Conservation (phyloP, 2,797 vertebrate species). For the Okamejei kenojei region DNA sequence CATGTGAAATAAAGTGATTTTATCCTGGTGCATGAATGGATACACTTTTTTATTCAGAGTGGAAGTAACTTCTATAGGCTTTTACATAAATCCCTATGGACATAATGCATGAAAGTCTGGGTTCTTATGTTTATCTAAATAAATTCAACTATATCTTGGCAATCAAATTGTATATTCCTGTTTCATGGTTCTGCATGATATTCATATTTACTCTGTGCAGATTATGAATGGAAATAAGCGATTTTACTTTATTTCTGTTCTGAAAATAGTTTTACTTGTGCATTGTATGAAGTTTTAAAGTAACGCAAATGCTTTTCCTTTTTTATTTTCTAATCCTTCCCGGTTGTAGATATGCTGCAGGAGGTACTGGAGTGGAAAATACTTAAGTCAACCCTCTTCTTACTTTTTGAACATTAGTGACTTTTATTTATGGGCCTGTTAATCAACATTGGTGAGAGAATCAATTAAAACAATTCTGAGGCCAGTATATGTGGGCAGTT, state of each 20-base stretch:
- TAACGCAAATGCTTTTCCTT: too few relatives aligned
- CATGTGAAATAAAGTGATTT: neutral
- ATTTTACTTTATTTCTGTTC: neutral
- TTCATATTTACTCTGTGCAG: neutral
- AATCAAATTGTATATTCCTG: neutral
- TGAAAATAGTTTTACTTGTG: neutral
- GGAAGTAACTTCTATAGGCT: neutral
- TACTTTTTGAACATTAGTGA: too few relatives aligned
- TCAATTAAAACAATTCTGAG: too few relatives aligned
- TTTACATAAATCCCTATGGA: neutral
- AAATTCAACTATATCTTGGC: neutral
- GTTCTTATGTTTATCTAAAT: neutral
- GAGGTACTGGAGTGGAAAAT: too few relatives aligned
- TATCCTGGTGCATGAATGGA: neutral
- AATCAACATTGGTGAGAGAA: too few relatives aligned
- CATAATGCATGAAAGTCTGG: neutral
- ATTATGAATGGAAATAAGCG: neutral
- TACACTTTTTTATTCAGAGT: neutral
- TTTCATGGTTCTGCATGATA: neutral
- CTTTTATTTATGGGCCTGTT: too few relatives aligned
- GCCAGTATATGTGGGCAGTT: too few relatives aligned
- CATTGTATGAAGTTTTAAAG: neutral
- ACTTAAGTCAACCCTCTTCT: too few relatives aligned
- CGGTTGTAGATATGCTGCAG: too few relatives aligned
- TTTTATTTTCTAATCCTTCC: too few relatives aligned